A percentile compares a stretch with the other conserved stretches of the same genome.
Conservation (phyloP, 1,140 invertebrate species). For the Teleogryllus occipitalis region DNA sequence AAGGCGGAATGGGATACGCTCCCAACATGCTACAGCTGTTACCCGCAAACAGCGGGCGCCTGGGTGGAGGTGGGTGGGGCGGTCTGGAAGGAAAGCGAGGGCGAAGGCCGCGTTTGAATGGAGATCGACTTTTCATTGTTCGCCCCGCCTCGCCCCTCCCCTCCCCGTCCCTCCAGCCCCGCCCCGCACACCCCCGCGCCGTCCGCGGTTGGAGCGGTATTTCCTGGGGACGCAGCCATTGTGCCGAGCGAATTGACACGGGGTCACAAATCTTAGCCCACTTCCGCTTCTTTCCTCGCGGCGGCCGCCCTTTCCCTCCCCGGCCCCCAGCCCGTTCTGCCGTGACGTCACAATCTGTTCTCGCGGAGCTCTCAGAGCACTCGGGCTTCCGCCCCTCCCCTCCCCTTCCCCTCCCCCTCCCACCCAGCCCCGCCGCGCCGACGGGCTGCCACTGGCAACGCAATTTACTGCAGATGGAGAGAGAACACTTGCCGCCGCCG, state of each 20-base stretch:
- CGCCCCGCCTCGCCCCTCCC: neutral
- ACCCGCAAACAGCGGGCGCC: too few species aligned
- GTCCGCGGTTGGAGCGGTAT: neutral
- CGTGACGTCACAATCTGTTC: neutral
- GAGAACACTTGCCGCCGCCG: neutral
- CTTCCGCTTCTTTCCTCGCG: neutral
- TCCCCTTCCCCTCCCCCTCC: too few species aligned
- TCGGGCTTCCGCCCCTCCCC: neutral
- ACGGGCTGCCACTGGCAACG: neutral
- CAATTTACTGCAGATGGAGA: neutral
- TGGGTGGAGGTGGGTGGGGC: too few species aligned
- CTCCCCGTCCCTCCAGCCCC: too few species aligned
- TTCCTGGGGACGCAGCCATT: neutral
- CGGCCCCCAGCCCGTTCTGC: neutral
- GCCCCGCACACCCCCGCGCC: too few species aligned
- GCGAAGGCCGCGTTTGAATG: neutral
- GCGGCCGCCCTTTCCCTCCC: too few species aligned
- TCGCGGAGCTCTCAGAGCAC: neutral
- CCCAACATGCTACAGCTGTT: neutral
- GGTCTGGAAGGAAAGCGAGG: neutral
- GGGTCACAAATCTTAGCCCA: neutral
- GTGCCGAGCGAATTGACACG: neutral
- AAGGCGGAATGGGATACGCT: neutral
- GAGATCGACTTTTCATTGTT: neutral
- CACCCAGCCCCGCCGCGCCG: too few species aligned